These are phyloP conservation scores for Montipora foliosa DNA, from an alignment of 64 coral and sea anemone species.

Conservation along the genomic window DNA sequence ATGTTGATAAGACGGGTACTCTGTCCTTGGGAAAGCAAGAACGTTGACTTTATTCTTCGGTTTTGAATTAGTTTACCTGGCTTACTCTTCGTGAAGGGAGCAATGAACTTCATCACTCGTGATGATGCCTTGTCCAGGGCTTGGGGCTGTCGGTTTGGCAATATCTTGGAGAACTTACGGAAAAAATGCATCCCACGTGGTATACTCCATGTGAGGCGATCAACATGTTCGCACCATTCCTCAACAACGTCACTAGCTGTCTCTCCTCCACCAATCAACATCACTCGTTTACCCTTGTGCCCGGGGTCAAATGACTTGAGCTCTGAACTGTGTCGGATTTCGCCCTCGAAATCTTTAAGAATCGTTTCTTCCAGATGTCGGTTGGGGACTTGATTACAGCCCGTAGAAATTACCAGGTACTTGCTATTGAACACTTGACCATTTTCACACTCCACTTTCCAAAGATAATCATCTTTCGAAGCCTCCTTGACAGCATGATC, in stretches of 20 bases:
- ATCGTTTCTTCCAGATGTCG: conserved; percentile 64
- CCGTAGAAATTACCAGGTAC: conserved; percentile 69
- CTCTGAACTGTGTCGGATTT: conserved; percentile 63
- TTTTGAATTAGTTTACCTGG: conserved; percentile 58
- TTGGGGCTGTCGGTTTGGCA: conserved; percentile 75
- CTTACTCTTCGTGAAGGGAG: conserved; percentile 71
- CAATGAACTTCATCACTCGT: conserved; percentile 61
- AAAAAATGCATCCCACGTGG: conserved; percentile 89
- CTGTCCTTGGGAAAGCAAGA: too few relatives aligned
- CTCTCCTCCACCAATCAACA: conserved; percentile 86
- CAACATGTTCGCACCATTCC: conserved; percentile 69
- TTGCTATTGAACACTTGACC: conserved; percentile 39
- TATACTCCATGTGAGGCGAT: conserved; percentile 79
- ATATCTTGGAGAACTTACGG: conserved; percentile 81
- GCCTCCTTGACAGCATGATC: conserved; percentile 59
- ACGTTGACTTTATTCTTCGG: too few relatives aligned
- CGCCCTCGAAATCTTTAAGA: conserved; percentile 62
- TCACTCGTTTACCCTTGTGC: conserved; percentile 63
- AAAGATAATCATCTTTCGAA: conserved; percentile 39
- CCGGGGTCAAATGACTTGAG: conserved; percentile 71
- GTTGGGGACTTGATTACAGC: conserved; percentile 59
- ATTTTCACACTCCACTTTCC: conserved; percentile 62
- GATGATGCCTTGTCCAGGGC: conserved; percentile 83
- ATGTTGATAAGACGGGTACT: too few relatives aligned
- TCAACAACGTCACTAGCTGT: conserved; percentile 80